A percentile compares a stretch with the other conserved stretches of the same genome.
phyloP scores from a whole-genome alignment of 2,797 vertebrate species.

The Pseudocheirus occidentalis region DNA sequence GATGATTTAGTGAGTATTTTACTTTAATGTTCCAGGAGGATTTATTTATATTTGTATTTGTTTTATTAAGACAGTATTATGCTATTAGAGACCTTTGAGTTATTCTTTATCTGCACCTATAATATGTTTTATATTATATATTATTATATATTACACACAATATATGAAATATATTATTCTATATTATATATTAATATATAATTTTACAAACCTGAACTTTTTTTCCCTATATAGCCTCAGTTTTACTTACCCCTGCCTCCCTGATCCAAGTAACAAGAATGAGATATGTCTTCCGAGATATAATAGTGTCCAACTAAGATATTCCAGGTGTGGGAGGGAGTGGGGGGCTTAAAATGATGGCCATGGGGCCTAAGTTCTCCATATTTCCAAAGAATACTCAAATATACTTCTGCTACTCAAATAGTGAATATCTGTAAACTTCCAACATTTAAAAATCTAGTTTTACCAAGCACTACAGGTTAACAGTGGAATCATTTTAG shows the following conservation, averaged over 20 bases:
- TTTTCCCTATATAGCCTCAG: background rate
- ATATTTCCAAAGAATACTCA: background rate
- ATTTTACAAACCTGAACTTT: background rate
- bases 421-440: background rate
- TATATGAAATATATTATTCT: too few relatives aligned
- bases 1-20: background rate
- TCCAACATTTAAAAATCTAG: background rate
- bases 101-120: background rate
- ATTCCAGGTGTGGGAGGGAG: too few relatives aligned
- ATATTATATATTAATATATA: too few relatives aligned
- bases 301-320: background rate
- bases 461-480: background rate
- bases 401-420: background rate
- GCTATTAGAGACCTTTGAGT: background rate
- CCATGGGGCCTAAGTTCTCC: background rate
- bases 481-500: background rate
- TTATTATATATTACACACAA: too few relatives aligned
- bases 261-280: background rate
- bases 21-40: background rate
- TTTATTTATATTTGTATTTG: background rate
- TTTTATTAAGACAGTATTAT: background rate
- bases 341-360: background rate
- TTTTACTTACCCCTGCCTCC: background rate
- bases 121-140: too few relatives aligned
- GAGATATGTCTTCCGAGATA: background rate